phyloP scores from a whole-genome alignment of 2,797 vertebrate species.

The Austrolebias charrua region DNA sequence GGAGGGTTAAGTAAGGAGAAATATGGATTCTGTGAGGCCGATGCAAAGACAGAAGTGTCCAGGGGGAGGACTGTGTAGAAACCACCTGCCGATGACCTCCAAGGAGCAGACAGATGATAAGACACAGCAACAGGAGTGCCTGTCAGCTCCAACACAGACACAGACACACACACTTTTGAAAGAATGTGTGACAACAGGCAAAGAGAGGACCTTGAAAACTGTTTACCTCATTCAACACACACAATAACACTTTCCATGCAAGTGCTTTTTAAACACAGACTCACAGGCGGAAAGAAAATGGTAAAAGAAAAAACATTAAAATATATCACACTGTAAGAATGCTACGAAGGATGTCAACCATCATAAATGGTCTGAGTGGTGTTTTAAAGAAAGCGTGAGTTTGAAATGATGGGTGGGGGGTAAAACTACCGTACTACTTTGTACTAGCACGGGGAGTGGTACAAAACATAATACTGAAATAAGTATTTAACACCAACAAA shows the following conservation, averaged over 20 bases:
- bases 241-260: constrained; percentile 4
- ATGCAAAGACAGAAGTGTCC: constrained; percentile 55
- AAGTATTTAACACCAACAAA: too few relatives aligned
- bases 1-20: constrained; percentile 29
- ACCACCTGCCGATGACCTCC: constrained; percentile 52
- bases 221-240: constrained; percentile 40
- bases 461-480: too few relatives aligned
- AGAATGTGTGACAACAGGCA: constrained; percentile 41
- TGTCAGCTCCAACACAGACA: constrained; percentile 34
- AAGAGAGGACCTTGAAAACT: constrained; percentile 57
- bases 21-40: constrained; percentile 38
- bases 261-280: constrained; percentile 11
- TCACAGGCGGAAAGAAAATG: constrained; percentile 17
- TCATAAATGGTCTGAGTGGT: constrained; percentile 16
- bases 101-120: constrained; percentile 62
- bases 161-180: constrained; percentile 24
- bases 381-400: too few relatives aligned
- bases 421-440: too few relatives aligned
- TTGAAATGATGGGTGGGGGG: too few relatives aligned
- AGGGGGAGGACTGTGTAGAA: constrained; percentile 51
- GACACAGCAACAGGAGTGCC: constrained; percentile 36
- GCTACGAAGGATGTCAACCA: constrained; percentile 8
- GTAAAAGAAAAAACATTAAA: constrained; percentile 15
- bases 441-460: too few relatives aligned
- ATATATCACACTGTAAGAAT: constrained; percentile 7